Conservation (phyloP, 2,113 vertebrate genomes). For the Poecile atricapillus region DNA sequence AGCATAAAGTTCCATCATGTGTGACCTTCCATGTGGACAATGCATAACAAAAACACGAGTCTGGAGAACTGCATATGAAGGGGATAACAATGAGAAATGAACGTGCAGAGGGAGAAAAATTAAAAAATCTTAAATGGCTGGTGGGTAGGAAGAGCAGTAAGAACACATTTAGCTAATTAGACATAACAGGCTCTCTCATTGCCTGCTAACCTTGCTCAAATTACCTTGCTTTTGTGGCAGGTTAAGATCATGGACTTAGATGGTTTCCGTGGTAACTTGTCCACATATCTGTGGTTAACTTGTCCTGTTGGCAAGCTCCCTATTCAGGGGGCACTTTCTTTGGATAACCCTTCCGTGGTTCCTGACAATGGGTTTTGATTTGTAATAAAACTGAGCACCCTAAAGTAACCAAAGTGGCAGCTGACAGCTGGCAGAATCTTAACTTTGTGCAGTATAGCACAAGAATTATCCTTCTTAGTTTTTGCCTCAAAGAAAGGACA, state of each 20-base stretch:
- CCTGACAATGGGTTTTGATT: background rate
- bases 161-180: background rate
- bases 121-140: background rate
- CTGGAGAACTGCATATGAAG: background rate
- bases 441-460: background rate
- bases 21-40: background rate
- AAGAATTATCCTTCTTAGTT: background rate
- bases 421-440: background rate
- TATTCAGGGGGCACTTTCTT: fast-evolving
- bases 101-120: background rate
- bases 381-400: background rate
- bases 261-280: background rate
- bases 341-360: background rate
- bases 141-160: background rate
- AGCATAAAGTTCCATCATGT: background rate
- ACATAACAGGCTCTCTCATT: background rate
- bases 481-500: background rate
- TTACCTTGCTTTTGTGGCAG: background rate
- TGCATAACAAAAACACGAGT: background rate
- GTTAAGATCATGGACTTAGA: background rate
- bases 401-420: background rate
- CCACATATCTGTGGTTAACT: background rate
- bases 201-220: background rate
- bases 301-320: background rate
- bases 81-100: background rate